Base-by-base conservation (phyloP, 2,797 vertebrate species). In the Anguilla anguilla region DNA sequence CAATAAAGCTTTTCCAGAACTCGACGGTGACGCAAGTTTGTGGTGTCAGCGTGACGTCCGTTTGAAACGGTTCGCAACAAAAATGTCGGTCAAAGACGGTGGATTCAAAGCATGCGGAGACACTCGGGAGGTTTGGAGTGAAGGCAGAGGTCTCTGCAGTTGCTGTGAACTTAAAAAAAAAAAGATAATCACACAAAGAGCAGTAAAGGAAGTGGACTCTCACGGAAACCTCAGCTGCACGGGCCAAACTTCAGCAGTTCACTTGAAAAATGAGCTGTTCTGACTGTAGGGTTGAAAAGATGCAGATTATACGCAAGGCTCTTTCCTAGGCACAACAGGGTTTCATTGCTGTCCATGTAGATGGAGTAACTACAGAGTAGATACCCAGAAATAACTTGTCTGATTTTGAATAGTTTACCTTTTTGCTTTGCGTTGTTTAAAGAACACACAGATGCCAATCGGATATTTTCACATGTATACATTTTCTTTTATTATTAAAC, bases 401-500 rank as follows among this genome's bases (percentile, higher is more conserved):
- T 74, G 69, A 35, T 7, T 72, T 11, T 10, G 6, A 51, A 51
- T 51, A 6, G 6, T 10, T 51, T 51, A 51, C 6, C 6, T 39
- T 74, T 64, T 15, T 15, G 53, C 11, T 15, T 57, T 57, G 55
- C 15, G 13, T 57, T 17, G 55, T 57, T 49, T 9, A 2, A 49
- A 81, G 0, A 81, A 25, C 0, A 51, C 77, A 51, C 43, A 51
- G 19, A 43, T 35, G 35, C 13, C 35, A 43, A 28, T 6, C 1
- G 10, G 77, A 81, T 81, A 49, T 85, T 85, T 53, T 91, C 91
- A 95, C 91, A 90, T 95, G 95, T 94, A 91, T 46, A 49, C 77
- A 94, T 92, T 91, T 95, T 90, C 96, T 96, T 95, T 96, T 96
- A 95, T 96, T 95, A 96, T 94, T 94, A 96, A 96, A 96, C 94